Evolutionary conservation across 2,888 invertebrate species (phyloP).

Genomic region (Spilarctia lutea): DNA sequence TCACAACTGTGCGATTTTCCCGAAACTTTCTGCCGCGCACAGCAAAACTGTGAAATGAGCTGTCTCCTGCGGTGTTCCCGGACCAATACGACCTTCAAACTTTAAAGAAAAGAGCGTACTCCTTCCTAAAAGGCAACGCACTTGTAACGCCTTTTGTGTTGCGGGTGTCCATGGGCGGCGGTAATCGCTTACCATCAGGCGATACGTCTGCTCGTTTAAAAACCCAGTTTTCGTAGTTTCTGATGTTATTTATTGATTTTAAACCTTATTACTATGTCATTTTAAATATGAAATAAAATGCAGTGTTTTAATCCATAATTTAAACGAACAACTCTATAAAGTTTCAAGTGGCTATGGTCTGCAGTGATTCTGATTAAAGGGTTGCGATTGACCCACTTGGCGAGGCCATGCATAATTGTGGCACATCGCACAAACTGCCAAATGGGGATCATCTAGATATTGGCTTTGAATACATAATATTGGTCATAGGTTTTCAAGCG

Average conservation of each 20-base stretch:
- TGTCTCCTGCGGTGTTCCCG: too few species aligned
- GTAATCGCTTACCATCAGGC: too few species aligned
- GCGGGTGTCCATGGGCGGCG: too few species aligned
- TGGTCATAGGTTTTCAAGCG: not conserved
- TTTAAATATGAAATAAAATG: not conserved
- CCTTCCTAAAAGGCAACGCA: too few species aligned
- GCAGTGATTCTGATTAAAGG: conserved; percentile 34
- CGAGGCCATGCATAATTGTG: conserved; percentile 21
- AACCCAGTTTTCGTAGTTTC: not conserved
- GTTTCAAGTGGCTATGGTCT: conserved; percentile 14
- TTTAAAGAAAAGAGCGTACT: too few species aligned
- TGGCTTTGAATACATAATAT: conserved; percentile 11
- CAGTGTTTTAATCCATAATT: not conserved
- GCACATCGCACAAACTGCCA: conserved; percentile 24
- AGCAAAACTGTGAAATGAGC: too few species aligned
- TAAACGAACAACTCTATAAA: conserved; percentile 10
- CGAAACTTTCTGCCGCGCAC: too few species aligned
- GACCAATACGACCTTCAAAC: too few species aligned
- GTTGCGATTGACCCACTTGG: conserved; percentile 44
- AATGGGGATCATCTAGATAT: conserved; percentile 16
- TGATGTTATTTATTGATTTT: not conserved
- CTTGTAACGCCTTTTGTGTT: too few species aligned
- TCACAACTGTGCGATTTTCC: too few species aligned
- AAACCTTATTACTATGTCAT: not conserved
- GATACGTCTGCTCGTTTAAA: too few species aligned